phyloP scores from a whole-genome alignment of 2,888 invertebrate genomes.

The Aspidapion aeneum region DNA sequence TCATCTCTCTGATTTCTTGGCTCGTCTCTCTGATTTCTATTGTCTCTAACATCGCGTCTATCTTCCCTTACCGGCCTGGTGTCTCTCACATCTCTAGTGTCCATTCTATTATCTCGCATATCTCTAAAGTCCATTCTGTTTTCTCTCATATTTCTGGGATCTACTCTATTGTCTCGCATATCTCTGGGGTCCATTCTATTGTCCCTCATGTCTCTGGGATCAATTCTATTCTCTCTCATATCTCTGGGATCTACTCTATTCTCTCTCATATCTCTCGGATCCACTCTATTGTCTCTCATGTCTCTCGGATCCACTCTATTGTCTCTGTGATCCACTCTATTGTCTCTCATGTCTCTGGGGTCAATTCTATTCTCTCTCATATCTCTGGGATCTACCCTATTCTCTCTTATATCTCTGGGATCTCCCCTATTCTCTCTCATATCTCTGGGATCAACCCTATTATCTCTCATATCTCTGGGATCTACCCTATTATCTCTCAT shows the following conservation, averaged over 20 bases:
- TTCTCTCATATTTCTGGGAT: background rate
- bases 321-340: background rate
- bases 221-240: background rate
- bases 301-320: too few species aligned
- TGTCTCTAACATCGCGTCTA: background rate
- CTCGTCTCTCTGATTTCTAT: background rate
- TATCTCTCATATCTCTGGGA: background rate
- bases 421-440: background rate
- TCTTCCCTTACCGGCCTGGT: background rate
- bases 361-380: background rate
- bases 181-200: background rate
- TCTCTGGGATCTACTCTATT: background rate
- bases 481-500: background rate
- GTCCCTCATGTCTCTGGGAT: background rate
- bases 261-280: background rate
- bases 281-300: background rate
- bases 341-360: background rate
- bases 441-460: background rate
- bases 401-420: background rate
- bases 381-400: background rate
- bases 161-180: background rate
- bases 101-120: background rate
- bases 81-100: background rate
- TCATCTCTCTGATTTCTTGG: background rate
- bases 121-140: background rate